phyloP scores from a whole-genome alignment of 2,113 vertebrate species.

The Serinus canaria region DNA sequence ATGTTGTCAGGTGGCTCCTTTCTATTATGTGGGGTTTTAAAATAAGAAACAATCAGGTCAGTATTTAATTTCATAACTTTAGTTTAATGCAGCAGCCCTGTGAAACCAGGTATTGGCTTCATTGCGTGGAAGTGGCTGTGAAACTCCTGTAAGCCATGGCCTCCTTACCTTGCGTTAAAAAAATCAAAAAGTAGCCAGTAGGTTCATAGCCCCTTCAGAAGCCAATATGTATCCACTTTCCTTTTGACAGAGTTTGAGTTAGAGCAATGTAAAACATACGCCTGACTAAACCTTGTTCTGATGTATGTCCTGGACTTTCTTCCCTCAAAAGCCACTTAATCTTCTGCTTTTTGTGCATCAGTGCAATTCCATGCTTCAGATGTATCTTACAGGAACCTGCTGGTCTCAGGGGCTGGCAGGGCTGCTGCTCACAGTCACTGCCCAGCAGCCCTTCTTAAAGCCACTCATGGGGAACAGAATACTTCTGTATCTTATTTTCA shows the following conservation, averaged over 20 bases:
- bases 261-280: rapidly evolving
- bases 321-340: neutral
- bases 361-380: rapidly evolving
- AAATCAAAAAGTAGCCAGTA: neutral
- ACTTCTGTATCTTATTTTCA: neutral
- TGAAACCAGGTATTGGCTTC: neutral
- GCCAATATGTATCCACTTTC: neutral
- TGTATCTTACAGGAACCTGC: neutral
- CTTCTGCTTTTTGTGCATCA: neutral
- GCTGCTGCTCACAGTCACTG: neutral
- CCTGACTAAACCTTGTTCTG: neutral
- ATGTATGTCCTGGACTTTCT: neutral
- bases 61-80: neutral
- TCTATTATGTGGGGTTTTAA: neutral
- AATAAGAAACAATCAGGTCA: neutral
- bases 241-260: neutral
- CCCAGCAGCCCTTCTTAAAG: neutral
- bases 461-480: neutral
- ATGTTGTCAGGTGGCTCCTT: neutral
- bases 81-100: neutral
- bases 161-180: neutral
- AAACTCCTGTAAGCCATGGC: neutral
- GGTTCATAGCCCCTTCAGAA: neutral
- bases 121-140: rapidly evolving
- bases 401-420: rapidly evolving